Conservation (phyloP, 2,888 invertebrate species). For the Ectemnius lituratus region DNA sequence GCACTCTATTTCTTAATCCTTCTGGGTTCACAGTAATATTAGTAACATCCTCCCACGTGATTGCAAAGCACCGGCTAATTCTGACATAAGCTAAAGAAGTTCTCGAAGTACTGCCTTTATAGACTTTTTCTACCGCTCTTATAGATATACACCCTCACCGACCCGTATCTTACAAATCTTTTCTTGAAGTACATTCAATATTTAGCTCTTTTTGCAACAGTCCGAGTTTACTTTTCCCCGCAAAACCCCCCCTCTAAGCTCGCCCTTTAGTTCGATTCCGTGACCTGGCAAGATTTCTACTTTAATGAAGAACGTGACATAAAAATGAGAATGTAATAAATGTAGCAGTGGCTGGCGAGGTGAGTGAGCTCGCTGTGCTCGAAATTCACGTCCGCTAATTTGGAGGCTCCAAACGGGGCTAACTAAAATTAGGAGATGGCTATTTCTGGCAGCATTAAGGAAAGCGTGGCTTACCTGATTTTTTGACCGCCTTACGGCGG, state of each 20-base stretch:
- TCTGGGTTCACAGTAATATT: background rate
- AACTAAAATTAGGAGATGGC: background rate
- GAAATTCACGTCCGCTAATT: conserved; percentile 4
- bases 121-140: background rate
- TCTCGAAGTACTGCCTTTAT: background rate
- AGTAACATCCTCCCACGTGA: background rate
- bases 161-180: background rate
- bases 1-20: background rate
- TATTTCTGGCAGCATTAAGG: background rate
- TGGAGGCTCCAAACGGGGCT: conserved; percentile 8
- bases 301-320: background rate
- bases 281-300: background rate
- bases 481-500: conserved; percentile 73
- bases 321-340: background rate
- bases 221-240: background rate
- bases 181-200: background rate
- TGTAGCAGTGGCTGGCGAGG: background rate
- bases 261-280: background rate
- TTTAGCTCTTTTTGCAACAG: background rate
- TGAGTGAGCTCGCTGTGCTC: background rate
- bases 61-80: background rate
- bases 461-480: conserved; percentile 59
- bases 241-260: background rate
- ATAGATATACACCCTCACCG: background rate
- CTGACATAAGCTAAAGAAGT: background rate